Evolutionary conservation across 2,888 invertebrate genomes (phyloP).

Genomic region (Selenia dentaria): DNA sequence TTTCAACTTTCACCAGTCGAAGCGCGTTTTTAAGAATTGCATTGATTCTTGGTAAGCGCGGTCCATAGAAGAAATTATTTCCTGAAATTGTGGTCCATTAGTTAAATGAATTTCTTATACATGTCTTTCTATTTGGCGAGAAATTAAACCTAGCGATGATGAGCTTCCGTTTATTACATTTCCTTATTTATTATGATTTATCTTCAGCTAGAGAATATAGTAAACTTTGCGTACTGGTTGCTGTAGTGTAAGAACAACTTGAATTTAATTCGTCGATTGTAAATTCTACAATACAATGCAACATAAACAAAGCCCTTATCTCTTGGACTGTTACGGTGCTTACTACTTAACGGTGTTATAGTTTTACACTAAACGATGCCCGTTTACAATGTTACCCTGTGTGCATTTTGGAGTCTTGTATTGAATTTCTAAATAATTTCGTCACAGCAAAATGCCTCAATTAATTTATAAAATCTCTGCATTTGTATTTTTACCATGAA

Average conservation of each 20-base stretch:
- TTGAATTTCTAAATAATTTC: neutral
- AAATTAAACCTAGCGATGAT: too few species aligned
- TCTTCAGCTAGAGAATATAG: too few species aligned
- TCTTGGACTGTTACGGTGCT: constrained; percentile 50
- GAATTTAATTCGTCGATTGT: constrained; percentile 70
- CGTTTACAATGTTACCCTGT: constrained; percentile 16
- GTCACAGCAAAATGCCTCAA: too few species aligned
- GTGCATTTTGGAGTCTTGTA: constrained; percentile 1
- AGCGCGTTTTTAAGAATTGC: too few species aligned
- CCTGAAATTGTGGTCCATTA: too few species aligned
- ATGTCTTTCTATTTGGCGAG: too few species aligned
- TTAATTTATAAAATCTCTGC: neutral
- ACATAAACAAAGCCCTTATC: constrained; percentile 72
- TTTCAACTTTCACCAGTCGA: too few species aligned
- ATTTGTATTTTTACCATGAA: neutral
- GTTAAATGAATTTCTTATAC: too few species aligned
- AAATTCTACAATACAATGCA: constrained; percentile 60
- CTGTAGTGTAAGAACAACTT: constrained; percentile 31
- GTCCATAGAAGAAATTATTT: too few species aligned
- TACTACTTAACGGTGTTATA: constrained; percentile 28
- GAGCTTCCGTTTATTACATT: too few species aligned
- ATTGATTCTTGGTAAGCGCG: too few species aligned
- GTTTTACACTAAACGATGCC: constrained; percentile 25
- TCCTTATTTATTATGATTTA: too few species aligned
- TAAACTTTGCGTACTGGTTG: constrained; percentile 9